Evolutionary conservation across 2,113 vertebrate genomes (phyloP).

Genomic region (Albula goreensis): DNA sequence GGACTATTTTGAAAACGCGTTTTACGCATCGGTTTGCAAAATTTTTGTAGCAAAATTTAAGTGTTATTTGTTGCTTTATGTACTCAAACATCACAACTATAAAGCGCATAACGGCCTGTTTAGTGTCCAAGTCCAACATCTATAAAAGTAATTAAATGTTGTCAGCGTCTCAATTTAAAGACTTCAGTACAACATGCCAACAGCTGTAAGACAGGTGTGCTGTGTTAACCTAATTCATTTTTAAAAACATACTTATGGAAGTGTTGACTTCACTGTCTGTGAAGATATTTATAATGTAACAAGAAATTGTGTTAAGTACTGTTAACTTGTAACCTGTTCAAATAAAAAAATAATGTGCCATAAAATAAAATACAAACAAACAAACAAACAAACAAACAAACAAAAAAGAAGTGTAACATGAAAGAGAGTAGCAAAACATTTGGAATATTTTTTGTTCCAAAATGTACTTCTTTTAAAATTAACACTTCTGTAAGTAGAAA

Average conservation of each 20-base stretch:
- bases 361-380: background rate
- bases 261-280: background rate
- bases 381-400: background rate
- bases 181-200: conserved; percentile 25
- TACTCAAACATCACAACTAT: background rate
- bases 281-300: background rate
- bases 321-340: background rate
- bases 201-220: conserved; percentile 37
- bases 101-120: background rate
- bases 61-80: background rate
- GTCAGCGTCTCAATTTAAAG: conserved; percentile 29
- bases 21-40: background rate
- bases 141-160: conserved; percentile 27
- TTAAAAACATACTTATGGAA: background rate
- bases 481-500: background rate
- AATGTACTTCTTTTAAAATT: background rate
- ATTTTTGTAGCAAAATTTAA: background rate
- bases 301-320: background rate
- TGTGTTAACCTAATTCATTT: background rate
- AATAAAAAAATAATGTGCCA: background rate
- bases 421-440: background rate
- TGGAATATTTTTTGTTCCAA: background rate
- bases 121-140: background rate
- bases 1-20: background rate
- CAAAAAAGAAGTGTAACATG: background rate